phyloP scores from a whole-genome alignment of 2,888 invertebrate species.

The Aricia artaxerxes region DNA sequence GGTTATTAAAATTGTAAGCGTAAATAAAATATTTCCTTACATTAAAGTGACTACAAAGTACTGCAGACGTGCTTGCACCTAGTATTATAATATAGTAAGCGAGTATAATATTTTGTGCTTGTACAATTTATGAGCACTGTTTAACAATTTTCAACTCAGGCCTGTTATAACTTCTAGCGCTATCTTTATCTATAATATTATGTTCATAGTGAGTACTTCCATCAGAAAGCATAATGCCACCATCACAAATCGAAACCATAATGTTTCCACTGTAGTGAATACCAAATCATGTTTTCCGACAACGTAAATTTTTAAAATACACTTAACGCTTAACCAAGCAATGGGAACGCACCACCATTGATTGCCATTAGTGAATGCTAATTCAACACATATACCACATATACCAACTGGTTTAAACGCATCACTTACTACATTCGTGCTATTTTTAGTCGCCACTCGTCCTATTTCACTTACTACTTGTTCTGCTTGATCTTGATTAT shows the following conservation, averaged over 20 bases:
- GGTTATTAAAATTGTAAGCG: too few relatives aligned
- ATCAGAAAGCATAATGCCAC: neutral
- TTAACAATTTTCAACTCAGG: neutral
- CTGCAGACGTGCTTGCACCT: too few relatives aligned
- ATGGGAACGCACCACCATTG: constrained; percentile 41
- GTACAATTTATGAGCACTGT: neutral
- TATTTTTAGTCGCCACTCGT: constrained; percentile 23
- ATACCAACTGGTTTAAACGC: constrained; percentile 47
- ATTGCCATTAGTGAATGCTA: constrained; percentile 41
- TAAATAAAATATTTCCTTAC: too few relatives aligned
- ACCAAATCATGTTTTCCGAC: constrained; percentile 12
- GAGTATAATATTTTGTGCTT: too few relatives aligned
- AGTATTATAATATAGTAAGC: too few relatives aligned
- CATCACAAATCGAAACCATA: neutral
- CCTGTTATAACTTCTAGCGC: neutral
- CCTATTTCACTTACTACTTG: constrained; percentile 6
- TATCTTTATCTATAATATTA: neutral
- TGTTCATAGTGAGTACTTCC: neutral
- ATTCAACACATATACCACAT: constrained; percentile 44
- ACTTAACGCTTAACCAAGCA: constrained; percentile 42
- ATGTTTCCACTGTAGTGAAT: neutral
- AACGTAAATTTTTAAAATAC: constrained; percentile 33
- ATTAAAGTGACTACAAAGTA: too few relatives aligned
- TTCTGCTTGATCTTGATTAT: constrained; percentile 40
- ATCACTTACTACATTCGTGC: constrained; percentile 39